Percentiles rank a stretch among this genome's conserved stretches.
Conservation (phyloP, 2,113 vertebrate genomes). For the Sprattus sprattus region DNA sequence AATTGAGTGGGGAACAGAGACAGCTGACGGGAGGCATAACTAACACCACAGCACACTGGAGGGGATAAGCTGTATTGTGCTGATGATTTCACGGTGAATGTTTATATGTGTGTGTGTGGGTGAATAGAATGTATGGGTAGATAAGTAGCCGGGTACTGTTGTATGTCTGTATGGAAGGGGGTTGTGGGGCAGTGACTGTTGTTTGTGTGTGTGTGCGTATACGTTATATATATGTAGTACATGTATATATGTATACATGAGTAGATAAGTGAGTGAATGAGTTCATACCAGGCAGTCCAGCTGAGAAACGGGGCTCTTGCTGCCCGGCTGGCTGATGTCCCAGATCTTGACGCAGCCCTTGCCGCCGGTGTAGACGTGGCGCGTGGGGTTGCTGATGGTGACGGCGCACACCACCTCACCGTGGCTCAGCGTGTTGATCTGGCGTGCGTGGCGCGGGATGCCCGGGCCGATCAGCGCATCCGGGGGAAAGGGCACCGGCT, state of each 20-base stretch:
- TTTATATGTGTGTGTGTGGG: not conserved
- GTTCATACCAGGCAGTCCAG: slow-evolving; percentile 88
- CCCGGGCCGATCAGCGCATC: slow-evolving; percentile 90
- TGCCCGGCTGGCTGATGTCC: slow-evolving; percentile 95
- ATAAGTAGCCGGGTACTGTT: not conserved
- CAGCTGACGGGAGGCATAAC: not conserved
- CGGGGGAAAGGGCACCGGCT: slow-evolving; percentile 90
- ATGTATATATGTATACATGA: not conserved
- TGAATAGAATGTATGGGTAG: not conserved
- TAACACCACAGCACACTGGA: not conserved
- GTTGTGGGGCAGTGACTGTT: not conserved
- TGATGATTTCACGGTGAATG: not conserved
- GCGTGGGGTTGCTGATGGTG: slow-evolving; percentile 92
- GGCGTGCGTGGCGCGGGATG: slow-evolving; percentile 89
- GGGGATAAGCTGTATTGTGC: not conserved
- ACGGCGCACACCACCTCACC: slow-evolving; percentile 92
- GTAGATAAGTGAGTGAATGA: not conserved
- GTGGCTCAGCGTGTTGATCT: slow-evolving; percentile 92
- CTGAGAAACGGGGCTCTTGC: slow-evolving; percentile 94
- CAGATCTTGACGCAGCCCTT: slow-evolving; percentile 96
- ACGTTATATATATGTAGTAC: not conserved
- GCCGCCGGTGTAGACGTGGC: slow-evolving; percentile 91
- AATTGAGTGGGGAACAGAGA: not conserved
- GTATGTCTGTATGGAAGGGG: not conserved
- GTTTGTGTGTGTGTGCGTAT: not conserved